Evolutionary conservation across 2,797 vertebrate species (phyloP).

Genomic region (Semotilus atromaculatus): DNA sequence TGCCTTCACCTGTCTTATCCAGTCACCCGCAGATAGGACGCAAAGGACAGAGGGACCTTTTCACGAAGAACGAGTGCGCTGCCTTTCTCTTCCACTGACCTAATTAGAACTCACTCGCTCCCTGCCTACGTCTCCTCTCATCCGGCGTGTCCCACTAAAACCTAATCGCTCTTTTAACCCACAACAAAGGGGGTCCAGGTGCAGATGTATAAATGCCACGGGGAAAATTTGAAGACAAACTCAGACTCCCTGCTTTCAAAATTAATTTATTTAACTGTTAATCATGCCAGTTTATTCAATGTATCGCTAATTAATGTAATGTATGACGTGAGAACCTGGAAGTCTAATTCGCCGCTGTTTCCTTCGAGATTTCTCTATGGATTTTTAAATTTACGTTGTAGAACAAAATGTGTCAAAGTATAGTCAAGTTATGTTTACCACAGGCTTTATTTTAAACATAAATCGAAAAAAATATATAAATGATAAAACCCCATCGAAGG

Average conservation of each 20-base stretch:
- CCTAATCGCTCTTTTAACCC: slow-evolving; percentile 29
- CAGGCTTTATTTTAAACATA: no score
- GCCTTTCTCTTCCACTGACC: slow-evolving; percentile 27
- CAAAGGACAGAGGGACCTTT: slow-evolving; percentile 59
- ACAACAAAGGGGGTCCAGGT: neutral
- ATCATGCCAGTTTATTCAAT: neutral
- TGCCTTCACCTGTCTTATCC: slow-evolving; percentile 59
- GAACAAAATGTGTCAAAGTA: neutral
- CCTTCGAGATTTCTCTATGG: neutral
- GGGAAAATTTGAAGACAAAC: neutral
- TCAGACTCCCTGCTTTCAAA: neutral
- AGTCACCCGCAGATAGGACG: slow-evolving; percentile 40
- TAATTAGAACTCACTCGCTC: slow-evolving; percentile 33
- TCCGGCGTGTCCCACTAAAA: slow-evolving; percentile 35
- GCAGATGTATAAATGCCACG: neutral
- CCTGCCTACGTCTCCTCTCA: slow-evolving; percentile 2
- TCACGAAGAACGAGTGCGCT: slow-evolving; percentile 11
- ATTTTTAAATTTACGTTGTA: neutral
- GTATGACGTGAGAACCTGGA: neutral
- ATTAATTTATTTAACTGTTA: neutral
- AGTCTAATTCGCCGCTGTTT: neutral
- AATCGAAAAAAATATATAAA: no score
- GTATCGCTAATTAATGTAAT: neutral
- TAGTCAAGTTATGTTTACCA: no score
- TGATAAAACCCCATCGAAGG: neutral